phyloP scores from a whole-genome alignment of 2,113 vertebrate species.

The Anseranas semipalmata region DNA sequence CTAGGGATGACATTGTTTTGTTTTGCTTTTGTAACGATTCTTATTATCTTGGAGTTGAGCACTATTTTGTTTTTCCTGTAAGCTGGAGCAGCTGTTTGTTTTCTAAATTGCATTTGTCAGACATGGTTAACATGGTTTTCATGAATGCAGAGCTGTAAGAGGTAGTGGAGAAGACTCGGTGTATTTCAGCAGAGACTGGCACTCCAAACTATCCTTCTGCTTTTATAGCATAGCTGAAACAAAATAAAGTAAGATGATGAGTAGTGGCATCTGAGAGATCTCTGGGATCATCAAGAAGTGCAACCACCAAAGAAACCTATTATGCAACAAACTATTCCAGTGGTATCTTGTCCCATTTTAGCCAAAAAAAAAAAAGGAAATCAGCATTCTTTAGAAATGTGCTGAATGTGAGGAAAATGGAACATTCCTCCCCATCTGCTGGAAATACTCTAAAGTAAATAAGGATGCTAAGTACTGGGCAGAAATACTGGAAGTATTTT shows the following conservation, averaged over 20 bases:
- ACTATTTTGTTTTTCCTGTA: not conserved
- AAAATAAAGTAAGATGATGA: not conserved
- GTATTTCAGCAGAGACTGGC: not conserved
- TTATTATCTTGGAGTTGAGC: not conserved
- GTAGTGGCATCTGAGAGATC: not conserved
- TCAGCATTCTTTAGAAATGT: slow-evolving; percentile 11
- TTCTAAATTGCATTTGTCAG: not conserved
- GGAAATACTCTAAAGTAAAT: slow-evolving; percentile 60
- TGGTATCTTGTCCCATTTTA: not conserved
- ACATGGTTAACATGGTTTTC: not conserved
- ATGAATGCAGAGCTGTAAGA: not conserved
- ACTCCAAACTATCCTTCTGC: not conserved
- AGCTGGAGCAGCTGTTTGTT: not conserved
- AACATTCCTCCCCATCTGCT: slow-evolving; percentile 41
- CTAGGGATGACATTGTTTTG: not conserved
- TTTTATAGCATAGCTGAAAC: not conserved
- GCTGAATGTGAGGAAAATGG: slow-evolving; percentile 50
- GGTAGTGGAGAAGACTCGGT: not conserved
- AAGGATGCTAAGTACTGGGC: slow-evolving; percentile 45
- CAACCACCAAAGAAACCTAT: not conserved
- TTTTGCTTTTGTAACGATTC: not conserved
- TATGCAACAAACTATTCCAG: slow-evolving; percentile 10
- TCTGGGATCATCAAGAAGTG: not conserved
- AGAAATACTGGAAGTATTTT: slow-evolving; percentile 64
- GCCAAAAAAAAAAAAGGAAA: not conserved